Conservation (phyloP, 2,888 invertebrate genomes). For the Leucoptera coffeella region DNA sequence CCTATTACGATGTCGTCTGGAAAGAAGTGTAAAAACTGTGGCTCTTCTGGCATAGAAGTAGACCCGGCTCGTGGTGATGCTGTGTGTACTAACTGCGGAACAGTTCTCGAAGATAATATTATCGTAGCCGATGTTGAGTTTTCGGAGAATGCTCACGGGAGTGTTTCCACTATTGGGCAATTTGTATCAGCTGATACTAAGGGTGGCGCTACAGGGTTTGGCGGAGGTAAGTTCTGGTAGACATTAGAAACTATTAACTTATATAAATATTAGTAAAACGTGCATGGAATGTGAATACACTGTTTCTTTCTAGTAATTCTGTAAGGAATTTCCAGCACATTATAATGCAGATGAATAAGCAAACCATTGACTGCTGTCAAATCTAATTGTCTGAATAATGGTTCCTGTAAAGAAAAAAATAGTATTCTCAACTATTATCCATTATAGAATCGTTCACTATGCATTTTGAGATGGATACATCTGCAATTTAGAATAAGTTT, state of each 20-base stretch:
- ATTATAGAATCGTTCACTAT: no score
- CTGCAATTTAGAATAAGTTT: no score
- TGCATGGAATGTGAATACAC: no score
- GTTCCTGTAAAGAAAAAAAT: no score
- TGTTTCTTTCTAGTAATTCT: no score
- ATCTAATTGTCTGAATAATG: no score
- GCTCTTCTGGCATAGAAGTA: slow-evolving; percentile 87
- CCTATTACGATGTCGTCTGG: slow-evolving; percentile 53
- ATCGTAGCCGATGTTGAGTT: slow-evolving; percentile 97
- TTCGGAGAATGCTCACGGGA: slow-evolving; percentile 87
- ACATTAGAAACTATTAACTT: neutral
- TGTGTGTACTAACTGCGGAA: slow-evolving; percentile 93
- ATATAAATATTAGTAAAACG: no score
- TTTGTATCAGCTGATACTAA: slow-evolving; percentile 88
- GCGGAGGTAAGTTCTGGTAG: slow-evolving; percentile 59
- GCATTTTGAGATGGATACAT: no score
- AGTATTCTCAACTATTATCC: no score
- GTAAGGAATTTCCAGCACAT: no score
- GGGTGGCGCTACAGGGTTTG: slow-evolving; percentile 76
- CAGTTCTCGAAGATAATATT: slow-evolving; percentile 91
- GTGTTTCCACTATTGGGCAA: slow-evolving; percentile 83
- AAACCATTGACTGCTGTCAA: no score
- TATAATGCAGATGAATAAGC: no score
- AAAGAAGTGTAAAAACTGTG: slow-evolving; percentile 82
- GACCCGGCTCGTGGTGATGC: slow-evolving; percentile 93